Evolutionary conservation across 2,888 invertebrate genomes (phyloP).

Genomic region (Ectropis crepuscularia): DNA sequence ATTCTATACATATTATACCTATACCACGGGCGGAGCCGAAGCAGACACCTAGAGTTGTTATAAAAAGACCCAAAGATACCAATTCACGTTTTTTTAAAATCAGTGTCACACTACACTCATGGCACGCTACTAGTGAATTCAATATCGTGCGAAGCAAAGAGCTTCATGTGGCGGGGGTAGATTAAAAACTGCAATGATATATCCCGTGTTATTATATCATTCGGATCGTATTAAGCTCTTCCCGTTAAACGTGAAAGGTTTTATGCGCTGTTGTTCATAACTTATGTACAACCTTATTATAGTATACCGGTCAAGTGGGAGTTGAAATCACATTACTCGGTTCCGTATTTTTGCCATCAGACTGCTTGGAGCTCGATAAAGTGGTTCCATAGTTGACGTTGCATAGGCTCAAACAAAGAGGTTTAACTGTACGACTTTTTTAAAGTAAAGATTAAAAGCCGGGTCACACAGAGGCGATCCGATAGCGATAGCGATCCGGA

Average conservation of each 20-base stretch:
- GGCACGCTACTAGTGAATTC: slow-evolving; percentile 27
- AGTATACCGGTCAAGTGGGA: neutral
- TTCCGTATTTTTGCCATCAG: too few species aligned
- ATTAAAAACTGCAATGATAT: slow-evolving; percentile 33
- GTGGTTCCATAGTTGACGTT: too few species aligned
- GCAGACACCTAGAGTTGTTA: too few species aligned
- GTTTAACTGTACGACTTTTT: too few species aligned
- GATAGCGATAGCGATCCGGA: too few species aligned
- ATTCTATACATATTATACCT: too few species aligned
- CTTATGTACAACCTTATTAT: neutral
- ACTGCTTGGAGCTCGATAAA: too few species aligned
- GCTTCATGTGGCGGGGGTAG: slow-evolving; percentile 28
- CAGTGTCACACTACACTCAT: slow-evolving; percentile 2
- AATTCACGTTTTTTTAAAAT: neutral
- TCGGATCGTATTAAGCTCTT: slow-evolving; percentile 20
- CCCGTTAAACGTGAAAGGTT: slow-evolving; percentile 4
- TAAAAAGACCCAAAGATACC: neutral
- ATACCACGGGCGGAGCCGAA: too few species aligned
- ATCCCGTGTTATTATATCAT: slow-evolving; percentile 27
- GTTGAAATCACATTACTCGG: too few species aligned
- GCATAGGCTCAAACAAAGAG: too few species aligned
- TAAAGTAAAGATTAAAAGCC: too few species aligned
- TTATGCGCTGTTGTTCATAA: neutral
- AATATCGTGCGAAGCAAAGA: slow-evolving; percentile 32
- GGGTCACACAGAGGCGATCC: too few species aligned